Base-by-base conservation (phyloP, 1,140 invertebrate species). In the Drosophila carrolli region DNA sequence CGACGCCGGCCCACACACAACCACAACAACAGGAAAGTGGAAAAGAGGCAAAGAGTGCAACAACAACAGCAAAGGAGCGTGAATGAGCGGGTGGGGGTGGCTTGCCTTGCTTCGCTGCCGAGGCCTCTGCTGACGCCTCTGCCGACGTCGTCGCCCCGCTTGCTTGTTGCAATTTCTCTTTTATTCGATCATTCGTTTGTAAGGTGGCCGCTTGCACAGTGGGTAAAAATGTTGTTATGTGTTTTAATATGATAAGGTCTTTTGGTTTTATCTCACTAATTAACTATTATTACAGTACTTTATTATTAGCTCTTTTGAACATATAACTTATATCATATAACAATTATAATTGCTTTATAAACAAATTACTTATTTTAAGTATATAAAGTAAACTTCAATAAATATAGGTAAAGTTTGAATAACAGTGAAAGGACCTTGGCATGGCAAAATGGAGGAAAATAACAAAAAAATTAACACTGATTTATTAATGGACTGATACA, bases 91-190 rank as follows among this genome's bases (percentile, higher is more conserved):
- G 82, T 85, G 82, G 81, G 82, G 82, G 82, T 85, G 82, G 81
- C 81, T 84, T 82, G 79, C 79, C 75, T 78, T 78, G 73, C 76
- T 23, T 67, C 47, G 13, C 55, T 73, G 72, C 66, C 44, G 44
- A 16, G 43, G 9, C 23, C 57, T 13, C 58, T 76, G 72, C 61
- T 16, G 43, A 23, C 16, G 44, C 40, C 66, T 67, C 62, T 58
- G 48, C 37, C 63, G 60, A 81, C 60, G 72, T 51, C 40, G 74
- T 48, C 51, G 78, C 47, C 66, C 38, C 43, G 78, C 60, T 66
- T 73, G 83, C 68, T 88, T 88, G 84, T 88, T 89, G 84, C 80
- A 89, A 88, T 89, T 89, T 88, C 83, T 88, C 82, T 86, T 86
- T 86, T 88, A 86, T 71, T 63, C 78, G 82, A 88, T 86, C 82